phyloP scores from a whole-genome alignment of 1,140 invertebrate species.

The Drosophila miranda region DNA sequence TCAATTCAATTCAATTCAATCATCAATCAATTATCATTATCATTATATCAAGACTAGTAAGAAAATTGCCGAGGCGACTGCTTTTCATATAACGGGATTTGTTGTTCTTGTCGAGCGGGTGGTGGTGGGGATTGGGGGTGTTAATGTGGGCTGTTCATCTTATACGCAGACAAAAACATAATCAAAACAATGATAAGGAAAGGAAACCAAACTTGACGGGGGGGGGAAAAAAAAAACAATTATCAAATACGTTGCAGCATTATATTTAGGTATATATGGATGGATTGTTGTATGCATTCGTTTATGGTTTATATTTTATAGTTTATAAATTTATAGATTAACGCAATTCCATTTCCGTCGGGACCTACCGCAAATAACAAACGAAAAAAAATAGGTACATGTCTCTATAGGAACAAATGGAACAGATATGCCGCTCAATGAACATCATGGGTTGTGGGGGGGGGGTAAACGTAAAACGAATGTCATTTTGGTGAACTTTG shows the following conservation, averaged over 20 bases:
- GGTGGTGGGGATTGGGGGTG: neutral
- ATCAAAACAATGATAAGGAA: constrained; percentile 27
- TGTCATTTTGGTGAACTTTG: constrained; percentile 43
- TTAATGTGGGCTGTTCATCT: constrained; percentile 12
- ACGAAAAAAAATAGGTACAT: constrained; percentile 3
- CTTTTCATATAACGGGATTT: constrained; percentile 35
- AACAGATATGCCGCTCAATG: no score
- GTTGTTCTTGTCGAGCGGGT: constrained; percentile 30
- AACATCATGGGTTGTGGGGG: no score
- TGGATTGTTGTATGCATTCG: constrained; percentile 43
- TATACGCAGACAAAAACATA: constrained; percentile 48
- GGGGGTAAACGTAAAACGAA: neutral
- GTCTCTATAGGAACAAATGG: constrained; percentile 4
- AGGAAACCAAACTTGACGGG: neutral
- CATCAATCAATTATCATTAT: constrained; percentile 46
- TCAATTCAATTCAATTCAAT: constrained; percentile 26
- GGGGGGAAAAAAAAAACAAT: constrained; percentile 44
- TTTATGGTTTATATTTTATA: constrained; percentile 33
- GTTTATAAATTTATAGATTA: constrained; percentile 17
- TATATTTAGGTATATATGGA: constrained; percentile 49
- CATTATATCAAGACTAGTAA: constrained; percentile 67
- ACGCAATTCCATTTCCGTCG: constrained; percentile 50
- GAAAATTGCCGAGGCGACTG: constrained; percentile 55
- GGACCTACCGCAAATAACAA: constrained; percentile 48
- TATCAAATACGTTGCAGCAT: constrained; percentile 43